Evolutionary conservation across 2,113 vertebrate genomes (phyloP), one percentile per base, ranked within the genome.

Genomic region (Actinemys pallida): DNA sequence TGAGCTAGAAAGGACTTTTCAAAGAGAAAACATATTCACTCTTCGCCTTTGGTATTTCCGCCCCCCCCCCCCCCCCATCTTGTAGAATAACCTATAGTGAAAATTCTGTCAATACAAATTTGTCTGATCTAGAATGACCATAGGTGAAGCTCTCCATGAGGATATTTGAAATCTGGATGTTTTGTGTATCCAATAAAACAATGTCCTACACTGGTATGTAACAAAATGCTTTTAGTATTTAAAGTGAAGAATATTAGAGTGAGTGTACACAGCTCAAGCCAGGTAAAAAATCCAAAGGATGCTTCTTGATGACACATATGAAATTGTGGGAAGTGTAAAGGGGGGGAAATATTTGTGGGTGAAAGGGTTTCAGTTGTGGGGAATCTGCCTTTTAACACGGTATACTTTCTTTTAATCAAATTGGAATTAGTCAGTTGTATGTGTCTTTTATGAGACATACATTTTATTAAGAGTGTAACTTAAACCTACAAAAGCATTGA

Each of bases 401-500:
- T 11, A 59, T 29, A 47, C 39, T 10, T 84, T 35, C 29, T 5
- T 92, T 7, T 29, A 76, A 65, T 76, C 78, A 31, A 91, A 84
- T 72, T 47, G 93, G 45, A 88, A 11, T 56, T 83, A 56, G 31
- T 95, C 59, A 89, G 86, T 76, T 94, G 72, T 22, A 14, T 69
- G 9, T 1, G 0, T 85, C 95, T 90, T 52, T 49, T 83, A 52
- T n/a, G 59, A 86, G 62, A 54, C 76, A 54, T 45, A 50, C 91
- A 89, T n/a, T 47, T 0, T 50, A 76, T 81, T 81, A 93, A 94
- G 93, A 89, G 59, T 93, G 39, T 86, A 87, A 87, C 13, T 35
- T 79, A 84, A 91, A 5, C 83, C 80, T 87, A 75, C 83, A 79
- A 69, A 88, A 88, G 54, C 25, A 90, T 93, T 76, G 57, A 84